phyloP scores from a whole-genome alignment of 2,888 invertebrate genomes.

The Desoria tigrina region DNA sequence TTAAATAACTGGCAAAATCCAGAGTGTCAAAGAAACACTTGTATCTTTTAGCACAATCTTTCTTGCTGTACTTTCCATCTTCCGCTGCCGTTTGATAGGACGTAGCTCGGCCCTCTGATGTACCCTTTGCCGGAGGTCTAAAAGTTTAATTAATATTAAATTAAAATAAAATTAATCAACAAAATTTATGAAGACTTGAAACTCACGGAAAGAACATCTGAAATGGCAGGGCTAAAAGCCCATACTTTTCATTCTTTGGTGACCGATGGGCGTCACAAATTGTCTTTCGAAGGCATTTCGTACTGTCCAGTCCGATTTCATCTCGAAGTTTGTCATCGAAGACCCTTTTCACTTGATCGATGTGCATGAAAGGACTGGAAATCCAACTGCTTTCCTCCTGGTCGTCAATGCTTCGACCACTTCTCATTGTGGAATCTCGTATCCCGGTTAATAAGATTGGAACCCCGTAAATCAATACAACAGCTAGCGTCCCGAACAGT shows the following conservation, averaged over 20 bases:
- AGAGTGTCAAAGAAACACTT: slow-evolving; percentile 48
- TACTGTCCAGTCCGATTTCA: slow-evolving; percentile 31
- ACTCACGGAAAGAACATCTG: slow-evolving; percentile 33
- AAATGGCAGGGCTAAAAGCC: slow-evolving; percentile 22
- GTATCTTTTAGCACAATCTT: slow-evolving; percentile 36
- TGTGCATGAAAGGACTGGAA: slow-evolving; percentile 23
- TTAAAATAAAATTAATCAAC: neutral
- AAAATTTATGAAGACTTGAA: neutral
- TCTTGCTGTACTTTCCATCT: slow-evolving; percentile 37
- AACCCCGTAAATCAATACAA: slow-evolving; percentile 29
- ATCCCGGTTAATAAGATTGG: slow-evolving; percentile 37
- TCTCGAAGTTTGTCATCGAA: slow-evolving; percentile 26
- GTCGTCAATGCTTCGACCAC: slow-evolving; percentile 20
- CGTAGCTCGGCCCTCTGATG: slow-evolving; percentile 25
- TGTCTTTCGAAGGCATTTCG: slow-evolving; percentile 28
- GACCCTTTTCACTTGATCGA: slow-evolving; percentile 26
- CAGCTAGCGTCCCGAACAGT: slow-evolving; percentile 31
- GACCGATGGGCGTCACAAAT: slow-evolving; percentile 32
- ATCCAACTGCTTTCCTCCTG: slow-evolving; percentile 16
- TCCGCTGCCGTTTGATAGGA: slow-evolving; percentile 37
- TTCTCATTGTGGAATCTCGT: slow-evolving; percentile 19
- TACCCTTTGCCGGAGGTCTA: slow-evolving; percentile 49
- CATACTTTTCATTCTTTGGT: slow-evolving; percentile 24
- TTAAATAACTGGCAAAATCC: slow-evolving; percentile 36
- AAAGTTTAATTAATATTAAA: slow-evolving; percentile 4